Percentiles rank a stretch among this genome's conserved stretches.
These are phyloP conservation scores for Drosophila acutilabella DNA, from an alignment of 2,888 invertebrate species.

Conservation along the genomic window DNA sequence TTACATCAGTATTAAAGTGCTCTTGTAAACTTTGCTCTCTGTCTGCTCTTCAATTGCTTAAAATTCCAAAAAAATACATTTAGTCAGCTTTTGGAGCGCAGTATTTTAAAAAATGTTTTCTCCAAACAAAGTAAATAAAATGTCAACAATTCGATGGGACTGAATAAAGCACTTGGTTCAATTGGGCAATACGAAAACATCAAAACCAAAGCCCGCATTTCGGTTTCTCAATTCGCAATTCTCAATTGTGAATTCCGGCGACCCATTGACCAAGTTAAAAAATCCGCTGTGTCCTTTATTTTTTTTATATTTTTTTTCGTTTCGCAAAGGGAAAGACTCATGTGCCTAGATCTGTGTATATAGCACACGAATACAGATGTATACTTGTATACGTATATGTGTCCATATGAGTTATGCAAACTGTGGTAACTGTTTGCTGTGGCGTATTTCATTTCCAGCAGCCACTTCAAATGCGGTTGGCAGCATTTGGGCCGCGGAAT, in stretches of 20 bases:
- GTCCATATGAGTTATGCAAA: conserved; percentile 69
- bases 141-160: conserved; percentile 12
- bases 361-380: conserved; percentile 24
- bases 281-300: conserved; percentile 36
- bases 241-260: conserved; percentile 31
- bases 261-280: conserved; percentile 81
- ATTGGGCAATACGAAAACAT: conserved; percentile 24
- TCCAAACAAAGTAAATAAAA: neutral
- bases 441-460: conserved; percentile 74
- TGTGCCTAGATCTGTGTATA: conserved; percentile 20
- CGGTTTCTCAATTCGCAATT: conserved; percentile 4
- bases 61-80: too few species aligned
- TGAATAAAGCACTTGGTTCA: conserved; percentile 26
- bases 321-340: conserved; percentile 9
- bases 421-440: conserved; percentile 62
- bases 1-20: too few species aligned
- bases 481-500: conserved; percentile 78
- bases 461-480: conserved; percentile 81
- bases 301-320: conserved; percentile 5
- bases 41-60: too few species aligned
- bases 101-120: neutral
- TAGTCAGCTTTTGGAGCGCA: too few species aligned
- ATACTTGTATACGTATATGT: conserved; percentile 14
- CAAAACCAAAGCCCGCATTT: conserved; percentile 4
- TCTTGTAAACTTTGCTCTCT: too few species aligned